Base-by-base conservation (phyloP, 2,797 vertebrate genomes). In the Lutjanus argentimaculatus region DNA sequence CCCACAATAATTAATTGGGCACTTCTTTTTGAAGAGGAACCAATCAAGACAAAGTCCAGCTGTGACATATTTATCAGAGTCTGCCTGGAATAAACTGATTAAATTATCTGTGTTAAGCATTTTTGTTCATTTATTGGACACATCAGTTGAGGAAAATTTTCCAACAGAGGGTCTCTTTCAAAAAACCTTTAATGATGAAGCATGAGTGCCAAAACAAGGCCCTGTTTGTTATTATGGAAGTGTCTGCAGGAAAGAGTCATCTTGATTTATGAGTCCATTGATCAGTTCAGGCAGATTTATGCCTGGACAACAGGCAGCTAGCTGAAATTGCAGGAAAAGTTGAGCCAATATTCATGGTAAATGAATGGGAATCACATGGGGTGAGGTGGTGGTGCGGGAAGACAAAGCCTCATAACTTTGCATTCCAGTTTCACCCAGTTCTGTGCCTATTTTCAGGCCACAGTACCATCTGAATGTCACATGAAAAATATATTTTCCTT, bases 381-480 rank as follows among this genome's bases (percentile, higher is more conserved):
- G 19, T 0, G 4, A 40, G 75, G 74, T 36, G 67, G 74, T 64
- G 57, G 4, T 53, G 63, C 7, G 2, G 19, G 12, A n/a, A 1
- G 16, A 82, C 62, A 75, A 56, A 48, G 67, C 36, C 61, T 56
- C 52, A 22, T 83, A 88, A 79, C 52, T 30, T 58, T 64, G 69
- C 79, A 70, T 81, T 87, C 80, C 76, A 56, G 75, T 74, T 83
- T 77, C 30, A 76, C 56, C 68, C 72, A 65, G 64, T 75, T 83
- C 61, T 80, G 67, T 19, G 69, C 63, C 79, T 85, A 86, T 83
- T 83, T 89, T 85, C 61, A 81, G 80, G 72, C 55, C 75, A 42
- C 65, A 64, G 82, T 15, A 83, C 52, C 88, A 89, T 92, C 90
- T 90, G 86, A 91, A 82, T 80, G 82, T 94, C 89, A 94, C 91